These are phyloP conservation scores for Temnothorax longispinosus DNA, from an alignment of 1,140 invertebrate genomes.

Conservation along the genomic window DNA sequence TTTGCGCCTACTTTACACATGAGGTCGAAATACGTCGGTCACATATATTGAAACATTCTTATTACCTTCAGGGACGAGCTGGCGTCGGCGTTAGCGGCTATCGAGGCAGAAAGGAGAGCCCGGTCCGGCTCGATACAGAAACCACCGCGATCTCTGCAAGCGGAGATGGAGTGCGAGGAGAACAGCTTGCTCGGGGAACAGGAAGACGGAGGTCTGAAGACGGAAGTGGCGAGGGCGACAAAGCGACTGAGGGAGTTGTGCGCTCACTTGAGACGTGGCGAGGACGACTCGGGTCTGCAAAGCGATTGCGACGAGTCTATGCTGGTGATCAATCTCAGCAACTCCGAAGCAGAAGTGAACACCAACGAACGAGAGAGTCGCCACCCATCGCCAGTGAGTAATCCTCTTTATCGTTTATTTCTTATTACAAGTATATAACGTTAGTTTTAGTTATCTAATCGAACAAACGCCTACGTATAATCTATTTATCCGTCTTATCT, in stretches of 20 bases:
- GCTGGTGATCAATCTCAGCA: constrained; percentile 82
- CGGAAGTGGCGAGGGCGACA: constrained; percentile 88
- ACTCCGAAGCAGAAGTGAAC: constrained; percentile 80
- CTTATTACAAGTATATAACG: neutral
- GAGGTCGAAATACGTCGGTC: neutral
- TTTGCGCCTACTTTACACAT: neutral
- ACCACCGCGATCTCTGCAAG: constrained; percentile 88
- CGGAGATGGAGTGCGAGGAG: constrained; percentile 91
- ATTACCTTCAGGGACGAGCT: constrained; percentile 81
- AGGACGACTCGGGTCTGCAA: constrained; percentile 88
- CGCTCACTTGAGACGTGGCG: constrained; percentile 90
- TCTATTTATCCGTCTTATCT: neutral
- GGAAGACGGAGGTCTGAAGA: constrained; percentile 88
- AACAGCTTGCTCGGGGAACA: constrained; percentile 86
- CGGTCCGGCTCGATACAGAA: constrained; percentile 82
- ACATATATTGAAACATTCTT: neutral
- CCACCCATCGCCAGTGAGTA: constrained; percentile 56
- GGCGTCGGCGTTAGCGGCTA: constrained; percentile 78
- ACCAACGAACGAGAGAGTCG: constrained; percentile 54
- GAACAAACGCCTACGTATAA: neutral
- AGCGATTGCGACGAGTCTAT: constrained; percentile 87
- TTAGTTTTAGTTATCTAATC: neutral
- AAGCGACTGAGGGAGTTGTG: constrained; percentile 90
- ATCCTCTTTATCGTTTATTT: neutral
- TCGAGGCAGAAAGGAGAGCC: constrained; percentile 77